A percentile compares a stretch with the other conserved stretches of the same genome.
These are phyloP conservation scores for Lasioglossum oenotherae DNA, from an alignment of 2,888 invertebrate species.

Conservation along the genomic window DNA sequence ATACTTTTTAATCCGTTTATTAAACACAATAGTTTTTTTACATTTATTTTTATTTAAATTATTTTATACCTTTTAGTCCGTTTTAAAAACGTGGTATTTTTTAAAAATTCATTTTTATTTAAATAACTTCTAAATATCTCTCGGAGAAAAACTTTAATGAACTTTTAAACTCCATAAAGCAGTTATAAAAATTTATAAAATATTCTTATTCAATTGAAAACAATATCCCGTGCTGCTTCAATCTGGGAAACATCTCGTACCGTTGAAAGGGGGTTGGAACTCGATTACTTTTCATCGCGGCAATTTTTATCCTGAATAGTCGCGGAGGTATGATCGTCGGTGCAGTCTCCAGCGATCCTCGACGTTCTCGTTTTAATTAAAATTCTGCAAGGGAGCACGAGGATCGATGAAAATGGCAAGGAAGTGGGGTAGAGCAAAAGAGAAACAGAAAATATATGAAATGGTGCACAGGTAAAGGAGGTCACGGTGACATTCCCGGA, in stretches of 20 bases:
- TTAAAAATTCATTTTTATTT: too few species aligned
- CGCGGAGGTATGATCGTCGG: background rate
- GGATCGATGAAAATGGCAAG: background rate
- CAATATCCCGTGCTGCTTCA: background rate
- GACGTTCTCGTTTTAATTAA: conserved; percentile 33
- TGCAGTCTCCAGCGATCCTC: background rate
- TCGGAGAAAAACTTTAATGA: background rate
- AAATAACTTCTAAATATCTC: background rate
- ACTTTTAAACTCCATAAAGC: background rate
- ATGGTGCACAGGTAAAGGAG: conserved; percentile 1
- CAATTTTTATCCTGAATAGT: background rate
- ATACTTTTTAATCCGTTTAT: too few species aligned
- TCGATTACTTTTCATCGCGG: background rate
- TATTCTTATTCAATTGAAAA: background rate
- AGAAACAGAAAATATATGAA: background rate
- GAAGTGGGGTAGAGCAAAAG: background rate
- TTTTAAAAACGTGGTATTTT: too few species aligned
- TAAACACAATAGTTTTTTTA: too few species aligned
- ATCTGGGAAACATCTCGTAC: background rate
- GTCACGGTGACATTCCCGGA: conserved; percentile 35
- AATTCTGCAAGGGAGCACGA: background rate
- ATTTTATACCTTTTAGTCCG: too few species aligned
- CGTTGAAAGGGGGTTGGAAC: background rate
- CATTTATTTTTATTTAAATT: too few species aligned
- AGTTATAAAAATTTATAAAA: background rate